Conservation (phyloP, 2,113 vertebrate species). For the Paralichthys olivaceus region DNA sequence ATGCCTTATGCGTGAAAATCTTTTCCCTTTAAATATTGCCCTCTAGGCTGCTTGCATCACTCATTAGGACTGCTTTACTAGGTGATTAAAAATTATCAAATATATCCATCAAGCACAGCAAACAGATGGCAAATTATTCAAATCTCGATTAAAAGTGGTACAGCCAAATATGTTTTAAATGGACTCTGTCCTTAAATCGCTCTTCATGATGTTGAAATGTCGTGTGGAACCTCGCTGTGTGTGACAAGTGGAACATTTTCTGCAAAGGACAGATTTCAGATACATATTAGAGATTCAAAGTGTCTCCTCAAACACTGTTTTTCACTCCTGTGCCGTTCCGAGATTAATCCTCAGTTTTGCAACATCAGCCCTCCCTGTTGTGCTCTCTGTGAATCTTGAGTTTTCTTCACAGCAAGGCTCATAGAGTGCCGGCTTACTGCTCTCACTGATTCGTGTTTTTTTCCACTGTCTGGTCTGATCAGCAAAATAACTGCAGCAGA, state of each 20-base stretch:
- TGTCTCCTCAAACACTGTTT: background rate
- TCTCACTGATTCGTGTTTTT: background rate
- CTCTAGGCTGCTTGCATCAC: background rate
- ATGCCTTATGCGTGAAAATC: background rate
- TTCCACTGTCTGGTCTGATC: background rate
- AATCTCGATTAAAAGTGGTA: background rate
- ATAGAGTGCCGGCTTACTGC: background rate
- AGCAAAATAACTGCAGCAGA: conserved; percentile 21
- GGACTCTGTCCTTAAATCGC: background rate
- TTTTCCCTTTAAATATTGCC: background rate
- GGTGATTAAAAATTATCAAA: conserved; percentile 11
- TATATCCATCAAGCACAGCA: background rate
- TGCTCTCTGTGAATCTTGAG: background rate
- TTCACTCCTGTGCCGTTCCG: conserved; percentile 5
- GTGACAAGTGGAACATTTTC: background rate
- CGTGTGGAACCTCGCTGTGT: background rate
- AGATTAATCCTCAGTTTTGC: conserved; percentile 21
- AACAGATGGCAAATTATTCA: conserved; percentile 26
- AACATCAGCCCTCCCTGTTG: conserved; percentile 16
- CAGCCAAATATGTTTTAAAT: background rate
- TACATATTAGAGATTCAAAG: background rate
- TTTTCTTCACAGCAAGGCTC: conserved; percentile 4
- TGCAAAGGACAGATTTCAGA: background rate
- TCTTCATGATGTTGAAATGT: conserved; percentile 7
- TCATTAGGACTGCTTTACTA: conserved; percentile 14